A percentile compares a stretch with the other conserved stretches of the same genome.
Conservation (phyloP, 2,888 invertebrate species). For the Chalcis sispes region DNA sequence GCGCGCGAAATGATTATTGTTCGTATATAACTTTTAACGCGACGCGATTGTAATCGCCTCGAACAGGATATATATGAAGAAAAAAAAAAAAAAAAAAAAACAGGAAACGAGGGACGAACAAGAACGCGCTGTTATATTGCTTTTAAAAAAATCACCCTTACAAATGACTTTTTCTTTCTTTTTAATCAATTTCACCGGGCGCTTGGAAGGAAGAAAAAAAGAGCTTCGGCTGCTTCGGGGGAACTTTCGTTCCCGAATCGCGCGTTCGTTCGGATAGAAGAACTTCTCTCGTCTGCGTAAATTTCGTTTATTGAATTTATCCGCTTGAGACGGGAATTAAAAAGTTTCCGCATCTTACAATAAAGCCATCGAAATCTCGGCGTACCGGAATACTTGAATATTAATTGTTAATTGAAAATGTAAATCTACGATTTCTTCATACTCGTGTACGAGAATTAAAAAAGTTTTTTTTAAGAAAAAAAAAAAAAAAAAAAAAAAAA, state of each 20-base stretch:
- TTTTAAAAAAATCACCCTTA: conserved; percentile 23
- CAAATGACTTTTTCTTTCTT: conserved; percentile 29
- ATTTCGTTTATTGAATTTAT: conserved; percentile 38
- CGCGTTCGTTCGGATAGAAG: not conserved
- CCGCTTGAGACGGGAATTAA: conserved; percentile 10
- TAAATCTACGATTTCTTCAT: not conserved
- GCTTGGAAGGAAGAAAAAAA: not conserved
- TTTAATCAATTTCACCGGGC: conserved; percentile 29
- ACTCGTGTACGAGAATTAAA: conserved; percentile 10
- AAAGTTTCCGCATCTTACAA: conserved; percentile 30
- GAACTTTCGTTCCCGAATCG: conserved; percentile 29
- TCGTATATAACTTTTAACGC: conserved; percentile 15
- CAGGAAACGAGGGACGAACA: too few relatives aligned
- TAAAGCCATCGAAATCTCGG: not conserved
- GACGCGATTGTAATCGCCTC: conserved; percentile 19
- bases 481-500: too few relatives aligned
- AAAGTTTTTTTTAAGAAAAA: conserved; percentile 7
- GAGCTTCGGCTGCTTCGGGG: not conserved
- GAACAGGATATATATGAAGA: too few relatives aligned
- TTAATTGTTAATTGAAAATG: conserved; percentile 25
- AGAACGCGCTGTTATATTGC: conserved; percentile 12
- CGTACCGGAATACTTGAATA: conserved; percentile 24
- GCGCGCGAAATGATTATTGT: conserved; percentile 27
- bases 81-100: too few relatives aligned
- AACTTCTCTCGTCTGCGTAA: conserved; percentile 14